phyloP scores from a whole-genome alignment of 1,140 invertebrate species.

The Daktulosphaira vitifoliae region DNA sequence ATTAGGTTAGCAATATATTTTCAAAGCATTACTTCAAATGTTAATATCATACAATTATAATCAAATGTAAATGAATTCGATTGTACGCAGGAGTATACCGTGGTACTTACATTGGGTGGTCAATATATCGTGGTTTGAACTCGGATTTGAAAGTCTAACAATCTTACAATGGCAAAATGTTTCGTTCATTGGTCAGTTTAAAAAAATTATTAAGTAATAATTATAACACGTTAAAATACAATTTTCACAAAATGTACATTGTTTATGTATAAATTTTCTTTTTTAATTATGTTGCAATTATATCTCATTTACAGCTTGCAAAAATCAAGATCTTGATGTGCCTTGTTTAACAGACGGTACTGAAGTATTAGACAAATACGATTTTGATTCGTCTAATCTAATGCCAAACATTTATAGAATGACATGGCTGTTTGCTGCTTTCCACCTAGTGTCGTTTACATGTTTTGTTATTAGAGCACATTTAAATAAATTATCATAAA shows the following conservation, averaged over 20 bases:
- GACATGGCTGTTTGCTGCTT: not conserved
- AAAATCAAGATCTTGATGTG: constrained; percentile 54
- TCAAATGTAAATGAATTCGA: not conserved
- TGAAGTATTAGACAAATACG: constrained; percentile 61
- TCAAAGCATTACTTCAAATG: no score
- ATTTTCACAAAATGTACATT: no score
- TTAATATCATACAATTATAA: no score
- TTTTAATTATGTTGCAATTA: not conserved
- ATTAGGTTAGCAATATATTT: constrained; percentile 59
- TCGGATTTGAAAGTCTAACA: constrained; percentile 78
- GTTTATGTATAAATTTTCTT: no score
- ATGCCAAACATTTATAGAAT: constrained; percentile 49
- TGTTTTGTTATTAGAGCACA: constrained; percentile 14
- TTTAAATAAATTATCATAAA: not conserved
- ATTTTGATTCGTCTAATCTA: constrained; percentile 58
- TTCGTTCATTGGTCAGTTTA: constrained; percentile 65
- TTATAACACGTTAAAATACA: no score
- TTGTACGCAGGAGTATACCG: constrained; percentile 60
- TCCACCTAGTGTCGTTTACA: not conserved
- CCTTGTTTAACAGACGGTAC: constrained; percentile 62
- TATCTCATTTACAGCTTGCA: constrained; percentile 41
- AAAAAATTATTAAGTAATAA: no score
- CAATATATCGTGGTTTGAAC: constrained; percentile 87
- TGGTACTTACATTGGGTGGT: constrained; percentile 71
- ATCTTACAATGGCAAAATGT: constrained; percentile 69